Evolutionary conservation across 1,140 invertebrate genomes (phyloP).

Genomic region (Drosophila watanabei): DNA sequence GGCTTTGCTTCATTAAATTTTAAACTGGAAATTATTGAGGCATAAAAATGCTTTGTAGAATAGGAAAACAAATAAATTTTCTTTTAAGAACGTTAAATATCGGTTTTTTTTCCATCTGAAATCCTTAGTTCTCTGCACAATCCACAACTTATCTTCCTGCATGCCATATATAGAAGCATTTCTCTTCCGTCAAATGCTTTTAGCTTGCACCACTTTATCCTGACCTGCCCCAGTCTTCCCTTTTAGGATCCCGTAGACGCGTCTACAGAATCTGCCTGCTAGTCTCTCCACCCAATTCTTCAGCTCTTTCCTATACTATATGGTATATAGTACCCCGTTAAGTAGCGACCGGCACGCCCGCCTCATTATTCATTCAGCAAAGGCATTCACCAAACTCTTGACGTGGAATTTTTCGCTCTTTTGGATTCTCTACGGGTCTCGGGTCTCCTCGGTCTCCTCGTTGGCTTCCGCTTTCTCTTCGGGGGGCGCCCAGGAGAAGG

Average conservation of each 20-base stretch:
- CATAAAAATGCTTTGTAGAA: neutral
- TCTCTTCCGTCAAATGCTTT: constrained; percentile 3
- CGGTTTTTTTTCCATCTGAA: neutral
- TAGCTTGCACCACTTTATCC: constrained; percentile 4
- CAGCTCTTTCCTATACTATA: neutral
- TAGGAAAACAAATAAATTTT: neutral
- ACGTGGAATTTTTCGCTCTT: constrained; percentile 47
- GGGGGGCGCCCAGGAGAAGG: constrained; percentile 42
- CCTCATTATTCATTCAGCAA: constrained; percentile 78
- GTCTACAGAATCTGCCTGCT: constrained; percentile 20
- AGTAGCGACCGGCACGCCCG: constrained; percentile 31
- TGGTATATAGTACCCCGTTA: neutral
- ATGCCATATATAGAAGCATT: neutral
- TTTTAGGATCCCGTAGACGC: constrained; percentile 17
- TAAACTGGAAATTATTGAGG: constrained; percentile 12
- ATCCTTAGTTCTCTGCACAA: no score
- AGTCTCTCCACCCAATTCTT: constrained; percentile 2
- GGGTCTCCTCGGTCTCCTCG: constrained; percentile 7
- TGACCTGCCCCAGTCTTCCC: constrained; percentile 34
- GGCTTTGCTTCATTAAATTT: constrained; percentile 21
- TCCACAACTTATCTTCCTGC: neutral
- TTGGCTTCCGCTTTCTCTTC: constrained; percentile 47
- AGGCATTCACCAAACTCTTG: constrained; percentile 58
- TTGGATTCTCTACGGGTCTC: constrained; percentile 24
- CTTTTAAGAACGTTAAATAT: neutral